Evolutionary conservation across 2,888 invertebrate species (phyloP).

Genomic region (Listrodromus nycthemerus): DNA sequence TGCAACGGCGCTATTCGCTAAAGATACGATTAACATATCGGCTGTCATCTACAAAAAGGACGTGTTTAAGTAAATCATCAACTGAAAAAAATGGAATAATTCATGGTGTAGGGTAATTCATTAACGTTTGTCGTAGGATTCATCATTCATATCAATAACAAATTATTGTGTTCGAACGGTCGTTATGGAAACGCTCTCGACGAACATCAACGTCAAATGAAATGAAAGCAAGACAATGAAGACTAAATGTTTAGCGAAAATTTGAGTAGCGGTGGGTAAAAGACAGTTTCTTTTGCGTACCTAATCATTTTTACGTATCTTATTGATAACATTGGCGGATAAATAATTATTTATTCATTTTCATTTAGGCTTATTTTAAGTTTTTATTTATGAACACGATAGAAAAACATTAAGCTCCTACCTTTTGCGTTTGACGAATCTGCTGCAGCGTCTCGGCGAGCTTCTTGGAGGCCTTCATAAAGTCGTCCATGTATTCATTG

Average conservation of each 20-base stretch:
- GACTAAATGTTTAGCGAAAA: conserved; percentile 28
- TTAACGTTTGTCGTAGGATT: conserved; percentile 8
- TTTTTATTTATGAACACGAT: not conserved
- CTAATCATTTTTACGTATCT: conserved; percentile 62
- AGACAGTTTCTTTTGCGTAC: conserved; percentile 63
- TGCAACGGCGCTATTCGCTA: conserved; percentile 3
- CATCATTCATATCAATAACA: not conserved
- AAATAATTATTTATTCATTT: conserved; percentile 62
- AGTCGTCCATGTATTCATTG: conserved; percentile 71
- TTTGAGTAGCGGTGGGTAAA: conserved; percentile 13
- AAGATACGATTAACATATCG: conserved; percentile 1
- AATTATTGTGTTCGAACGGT: not conserved
- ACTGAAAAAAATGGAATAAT: conserved; percentile 27
- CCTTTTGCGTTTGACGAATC: conserved; percentile 81
- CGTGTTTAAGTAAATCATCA: conserved; percentile 28
- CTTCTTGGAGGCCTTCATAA: conserved; percentile 71
- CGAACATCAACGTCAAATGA: not conserved
- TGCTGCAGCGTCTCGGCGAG: conserved; percentile 76
- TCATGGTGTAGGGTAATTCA: conserved; percentile 55
- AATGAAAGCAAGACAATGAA: conserved; percentile 11
- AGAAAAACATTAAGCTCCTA: conserved; percentile 71
- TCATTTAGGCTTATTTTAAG: not conserved
- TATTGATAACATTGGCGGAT: conserved; percentile 72
- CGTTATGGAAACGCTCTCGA: not conserved
- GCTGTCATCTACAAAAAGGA: conserved; percentile 13